Evolutionary conservation across 2,888 invertebrate species (phyloP).

Genomic region (Hydrotaea cyrtoneurina): DNA sequence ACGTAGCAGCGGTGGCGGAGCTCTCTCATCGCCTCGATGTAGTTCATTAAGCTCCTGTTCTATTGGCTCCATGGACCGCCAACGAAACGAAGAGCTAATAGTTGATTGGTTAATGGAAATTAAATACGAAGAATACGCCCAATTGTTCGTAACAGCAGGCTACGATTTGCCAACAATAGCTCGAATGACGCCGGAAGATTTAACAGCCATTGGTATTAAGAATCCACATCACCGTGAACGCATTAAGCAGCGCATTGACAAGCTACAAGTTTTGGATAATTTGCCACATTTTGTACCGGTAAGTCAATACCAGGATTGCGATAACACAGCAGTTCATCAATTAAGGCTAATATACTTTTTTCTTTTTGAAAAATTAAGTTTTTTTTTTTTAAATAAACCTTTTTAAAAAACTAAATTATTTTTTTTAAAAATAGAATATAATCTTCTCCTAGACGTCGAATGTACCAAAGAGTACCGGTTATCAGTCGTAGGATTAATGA

Average conservation of each 20-base stretch:
- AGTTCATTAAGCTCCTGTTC: slow-evolving; percentile 88
- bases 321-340: too few relatives aligned
- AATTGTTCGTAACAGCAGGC: slow-evolving; percentile 95
- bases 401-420: too few relatives aligned
- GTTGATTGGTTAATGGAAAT: slow-evolving; percentile 96
- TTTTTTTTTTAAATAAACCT: too few relatives aligned
- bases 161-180: slow-evolving; percentile 99
- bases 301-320: slow-evolving; percentile 77
- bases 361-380: too few relatives aligned
- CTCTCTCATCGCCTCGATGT: slow-evolving; percentile 85
- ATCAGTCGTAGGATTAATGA: too few relatives aligned
- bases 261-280: slow-evolving; percentile 95
- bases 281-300: slow-evolving; percentile 97
- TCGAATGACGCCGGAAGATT: slow-evolving; percentile 99
- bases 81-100: slow-evolving; percentile 94
- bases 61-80: slow-evolving; percentile 88
- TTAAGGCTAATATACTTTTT: too few relatives aligned
- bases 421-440: too few relatives aligned
- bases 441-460: too few relatives aligned
- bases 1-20: slow-evolving; percentile 79
- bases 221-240: slow-evolving; percentile 98
- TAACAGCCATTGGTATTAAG: slow-evolving; percentile 94
- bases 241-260: slow-evolving; percentile 97
- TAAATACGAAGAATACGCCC: slow-evolving; percentile 96
- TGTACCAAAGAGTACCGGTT: too few relatives aligned